These are phyloP conservation scores for Drosophila neotestacea DNA, from an alignment of 2,888 invertebrate species.

Conservation along the genomic window DNA sequence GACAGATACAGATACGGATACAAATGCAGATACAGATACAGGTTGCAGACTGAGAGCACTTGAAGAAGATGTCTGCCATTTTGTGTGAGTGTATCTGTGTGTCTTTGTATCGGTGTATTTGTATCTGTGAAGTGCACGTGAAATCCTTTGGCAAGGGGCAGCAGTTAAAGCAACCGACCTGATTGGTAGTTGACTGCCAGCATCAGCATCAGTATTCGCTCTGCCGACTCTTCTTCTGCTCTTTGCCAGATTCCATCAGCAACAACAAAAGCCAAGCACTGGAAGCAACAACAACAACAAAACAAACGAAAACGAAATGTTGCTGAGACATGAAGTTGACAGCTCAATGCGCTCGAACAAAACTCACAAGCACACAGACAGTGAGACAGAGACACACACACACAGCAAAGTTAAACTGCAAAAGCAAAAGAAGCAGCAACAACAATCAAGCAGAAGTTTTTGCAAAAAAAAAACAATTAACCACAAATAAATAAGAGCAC, in stretches of 20 bases:
- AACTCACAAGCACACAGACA: slow-evolving; percentile 57
- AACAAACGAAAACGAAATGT: slow-evolving; percentile 80
- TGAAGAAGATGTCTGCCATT: slow-evolving; percentile 79
- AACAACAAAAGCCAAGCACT: slow-evolving; percentile 69
- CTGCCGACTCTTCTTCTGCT: slow-evolving; percentile 39
- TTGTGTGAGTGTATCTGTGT: slow-evolving; percentile 45
- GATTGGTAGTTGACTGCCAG: slow-evolving; percentile 80
- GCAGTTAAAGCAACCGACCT: slow-evolving; percentile 75
- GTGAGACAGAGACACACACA: slow-evolving; percentile 27
- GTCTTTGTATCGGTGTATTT: slow-evolving; percentile 38
- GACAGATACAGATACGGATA: slow-evolving; percentile 37
- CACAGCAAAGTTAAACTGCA: slow-evolving; percentile 54
- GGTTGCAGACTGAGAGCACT: slow-evolving; percentile 65
- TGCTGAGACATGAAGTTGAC: slow-evolving; percentile 83
- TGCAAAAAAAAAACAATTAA: slow-evolving; percentile 31
- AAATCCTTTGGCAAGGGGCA: slow-evolving; percentile 79
- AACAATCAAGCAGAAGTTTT: slow-evolving; percentile 26
- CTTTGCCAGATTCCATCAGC: slow-evolving; percentile 75
- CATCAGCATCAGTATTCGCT: slow-evolving; percentile 59
- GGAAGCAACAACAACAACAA: slow-evolving; percentile 52
- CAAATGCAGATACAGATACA: slow-evolving; percentile 60
- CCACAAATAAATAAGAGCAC: slow-evolving; percentile 43
- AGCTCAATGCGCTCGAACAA: slow-evolving; percentile 84
- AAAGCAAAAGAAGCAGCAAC: slow-evolving; percentile 44
- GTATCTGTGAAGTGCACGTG: slow-evolving; percentile 62